Base-by-base conservation (phyloP, 2,888 invertebrate species). In the Ischnura elegans region DNA sequence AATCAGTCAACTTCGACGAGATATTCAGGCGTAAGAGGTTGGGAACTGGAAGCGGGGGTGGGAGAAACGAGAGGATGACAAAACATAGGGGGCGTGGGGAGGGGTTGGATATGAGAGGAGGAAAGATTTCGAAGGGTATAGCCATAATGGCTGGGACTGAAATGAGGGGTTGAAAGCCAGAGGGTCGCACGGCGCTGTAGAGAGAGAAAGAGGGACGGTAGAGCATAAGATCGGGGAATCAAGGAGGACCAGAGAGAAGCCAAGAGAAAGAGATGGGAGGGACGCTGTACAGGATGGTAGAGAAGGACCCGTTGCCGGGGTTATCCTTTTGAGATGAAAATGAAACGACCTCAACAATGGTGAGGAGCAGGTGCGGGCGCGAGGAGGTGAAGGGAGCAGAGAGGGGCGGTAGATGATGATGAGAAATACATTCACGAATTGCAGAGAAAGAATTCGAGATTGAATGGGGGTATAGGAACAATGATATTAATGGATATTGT, bases 311-410 rank as follows among this genome's bases (percentile, higher is more conserved):
- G 87, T 51, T 51, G 19, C 87, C 87, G 36, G 87, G 51, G 87
- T 45, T 51, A 87, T 51, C 55, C 45, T 36, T 61, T 61, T 55
- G 61, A 55, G 90, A 90, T 90, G 61, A 43, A 61, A 61, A 61
- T 90, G 90, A 61, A 90, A 90, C 61, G 61, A 66, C n/a, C 90
- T 61, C 25, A n/a, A 66, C 55, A 90, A 90, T 43, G 61, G 61
- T 16, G 90, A n/a, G 90, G 46, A 87, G 87, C 8, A 19, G 29
- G 19, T 13, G 25, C 21, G n/a, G n/a, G 61, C 25, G 6, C 29
- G 36, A 76, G 76, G 16, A 29, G 76, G 36, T 25, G 29, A 76
- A 76, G 10, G n/a, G 36, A 5, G 36, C 0, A 8, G 36, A 36
- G 36, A 76, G 10, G 36, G 51, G 10, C 29, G 10, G 76, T 6